Evolutionary conservation across 2,888 invertebrate species (phyloP), one percentile per base, ranked within the genome.

Genomic region (Glaucopsyche alexis): DNA sequence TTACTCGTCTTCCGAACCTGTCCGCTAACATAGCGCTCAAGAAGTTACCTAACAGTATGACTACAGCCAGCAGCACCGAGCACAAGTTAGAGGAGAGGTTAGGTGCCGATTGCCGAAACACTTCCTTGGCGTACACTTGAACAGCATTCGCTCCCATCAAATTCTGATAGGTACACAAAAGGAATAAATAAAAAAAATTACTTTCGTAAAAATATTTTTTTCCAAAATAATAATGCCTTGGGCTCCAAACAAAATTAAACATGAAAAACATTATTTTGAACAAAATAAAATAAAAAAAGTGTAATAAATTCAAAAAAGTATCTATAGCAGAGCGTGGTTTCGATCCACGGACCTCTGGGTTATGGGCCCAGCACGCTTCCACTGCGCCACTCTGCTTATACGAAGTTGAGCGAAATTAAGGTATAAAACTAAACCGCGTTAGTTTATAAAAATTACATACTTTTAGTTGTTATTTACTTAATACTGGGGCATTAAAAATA

Each of bases 281-380:
- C 7, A 11, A 19, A 55, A 55, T 7, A 55, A 55, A 55, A 19
- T 19, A 16, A 55, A 14, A 7, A 13, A 7, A 11, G 7, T n/a
- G 1, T 1, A n/a, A n/a, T 14, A 5, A 52, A 52, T 0, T 16
- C 7, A 55, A 29, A 65, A 65, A 14, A 13, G 0, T 7, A 0
- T 65, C 0, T 71, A n/a, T 95, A 95, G 95, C 95, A 95, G 95
- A 95, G 95, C 96, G 95, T 96, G 95, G 96, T 96, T 96, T 96
- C 96, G 95, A 96, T 96, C 96, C 95, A 96, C 96, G 96, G 96
- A 96, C 95, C 96, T 96, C 96, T 96, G 96, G 96, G 96, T 96
- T 96, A 96, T 96, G 95, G 95, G 95, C 95, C 95, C 95, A 95
- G 95, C 95, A 95, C 95, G 95, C 95, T 95, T 95, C 95, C 95